Base-by-base conservation (phyloP, 1,140 invertebrate species). In the Scylla paramamosain region DNA sequence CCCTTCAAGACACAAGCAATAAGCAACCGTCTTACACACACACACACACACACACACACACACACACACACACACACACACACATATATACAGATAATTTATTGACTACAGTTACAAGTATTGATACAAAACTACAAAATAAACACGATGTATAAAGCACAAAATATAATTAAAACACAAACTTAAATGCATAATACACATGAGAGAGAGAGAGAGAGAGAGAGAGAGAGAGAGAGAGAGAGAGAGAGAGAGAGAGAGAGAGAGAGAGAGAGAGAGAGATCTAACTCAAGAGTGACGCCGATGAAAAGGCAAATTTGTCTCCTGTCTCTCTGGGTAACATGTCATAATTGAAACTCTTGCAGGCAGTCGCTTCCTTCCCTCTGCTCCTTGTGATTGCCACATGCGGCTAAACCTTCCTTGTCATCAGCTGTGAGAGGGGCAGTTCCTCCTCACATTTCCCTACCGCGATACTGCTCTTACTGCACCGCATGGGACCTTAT, bases 221-320 rank as follows among this genome's bases (percentile, higher is more conserved):
- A 39, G 39, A 39, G 39, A 39, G 39, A 39, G 39, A 39, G 39
- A 39, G 39, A 39, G 39, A 39, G 39, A 39, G 39, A 39, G 39
- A 39, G 39, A 39, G 39, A 39, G 39, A 39, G 39, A 39, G 39
- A 39, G 39, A 39, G 39, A 39, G 39, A 39, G 39, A 39, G 39
- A 39, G 39, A 39, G 39, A 39, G 39, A 39, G 39, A 39, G 39
- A 39, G 39, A 39, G 39, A 39, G 39, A 39, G 39, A 39, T 0
- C 52, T 59, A 59, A 59, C 52, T 3, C 16, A 48, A 48, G 52
- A 59, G 52, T 59, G 52, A 59, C 10, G 52, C 20, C 67, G n/a
- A 77, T 77, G 67, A 77, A 77, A 77, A n/a, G 67, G 67, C 6
- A 77, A n/a, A 77, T 77, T 77, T 77, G 67, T 77, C 67, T 77